A percentile compares a stretch with the other conserved stretches of the same genome.
These are phyloP conservation scores for Abramis brama DNA, from an alignment of 2,113 vertebrate species.

Conservation along the genomic window DNA sequence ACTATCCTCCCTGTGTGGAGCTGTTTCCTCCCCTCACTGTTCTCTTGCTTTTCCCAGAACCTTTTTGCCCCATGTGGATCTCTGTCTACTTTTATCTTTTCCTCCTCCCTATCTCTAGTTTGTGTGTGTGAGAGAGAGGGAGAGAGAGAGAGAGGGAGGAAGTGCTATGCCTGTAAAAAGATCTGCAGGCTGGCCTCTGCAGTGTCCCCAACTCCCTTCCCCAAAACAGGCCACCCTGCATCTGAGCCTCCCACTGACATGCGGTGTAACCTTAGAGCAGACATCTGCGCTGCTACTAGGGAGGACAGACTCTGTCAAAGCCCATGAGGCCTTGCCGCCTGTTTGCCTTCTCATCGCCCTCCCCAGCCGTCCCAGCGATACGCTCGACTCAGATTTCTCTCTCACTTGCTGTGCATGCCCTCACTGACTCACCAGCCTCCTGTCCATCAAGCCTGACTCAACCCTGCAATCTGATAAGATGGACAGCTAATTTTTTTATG, in stretches of 20 bases:
- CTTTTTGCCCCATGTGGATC: constrained; percentile 25
- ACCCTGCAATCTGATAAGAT: constrained; percentile 5
- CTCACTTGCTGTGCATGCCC: constrained; percentile 16
- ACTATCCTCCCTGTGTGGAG: not conserved
- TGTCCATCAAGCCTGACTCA: constrained; percentile 23
- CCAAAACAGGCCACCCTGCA: constrained; percentile 46
- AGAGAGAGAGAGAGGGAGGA: not conserved
- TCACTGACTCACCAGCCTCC: constrained; percentile 30
- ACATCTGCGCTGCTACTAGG: constrained; percentile 46
- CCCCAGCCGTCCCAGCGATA: constrained; percentile 28
- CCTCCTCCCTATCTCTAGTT: not conserved
- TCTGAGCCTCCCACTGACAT: constrained; percentile 38
- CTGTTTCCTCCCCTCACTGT: not conserved
- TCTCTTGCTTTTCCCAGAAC: constrained; percentile 20
- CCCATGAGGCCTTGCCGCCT: constrained; percentile 43
- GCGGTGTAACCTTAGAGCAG: constrained; percentile 42
- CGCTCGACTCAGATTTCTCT: constrained; percentile 34
- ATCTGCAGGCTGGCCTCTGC: constrained; percentile 45
- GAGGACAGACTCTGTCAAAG: constrained; percentile 48
- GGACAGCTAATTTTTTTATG: not conserved
- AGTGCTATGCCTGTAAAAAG: constrained; percentile 14
- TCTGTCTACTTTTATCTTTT: constrained; percentile 14
- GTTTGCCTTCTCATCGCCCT: constrained; percentile 41
- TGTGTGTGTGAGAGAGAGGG: not conserved
- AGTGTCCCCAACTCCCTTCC: constrained; percentile 37